Base-by-base conservation (phyloP, 2,113 vertebrate genomes). In the Trochalopteron elliotii region DNA sequence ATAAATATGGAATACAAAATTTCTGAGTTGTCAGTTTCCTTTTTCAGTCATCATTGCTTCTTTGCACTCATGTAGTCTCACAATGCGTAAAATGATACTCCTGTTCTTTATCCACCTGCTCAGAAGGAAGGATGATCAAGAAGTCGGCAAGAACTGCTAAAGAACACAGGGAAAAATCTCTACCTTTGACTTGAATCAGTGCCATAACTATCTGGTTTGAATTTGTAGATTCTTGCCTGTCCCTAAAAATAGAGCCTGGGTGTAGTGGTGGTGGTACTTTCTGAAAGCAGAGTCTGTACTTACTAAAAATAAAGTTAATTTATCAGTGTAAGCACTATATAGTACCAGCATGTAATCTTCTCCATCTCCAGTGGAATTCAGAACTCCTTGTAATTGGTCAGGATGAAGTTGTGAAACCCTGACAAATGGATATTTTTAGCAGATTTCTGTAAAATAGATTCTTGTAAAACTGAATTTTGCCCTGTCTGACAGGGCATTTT, bases 281-380 rank as follows among this genome's bases (percentile, higher is more conserved):
- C 74, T 87, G 68, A 87, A 92, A 94, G 85, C 16, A 81, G 63
- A 83, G 21, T 67, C 33, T 88, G 59, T 95, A 76, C 61, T 91
- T 96, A 64, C 82, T 94, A 94, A 93, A 95, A 93, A 86, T 77
- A 80, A 92, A 78, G 27, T 67, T 72, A 52, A 76, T 84, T 75
- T 89, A 45, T 85, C 59, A 89, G 11, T 63, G 31, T 77, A 83
- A 63, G 49, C 39, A 35, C 42, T 72, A 12, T 19, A 15, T 39
- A 90, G 33, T 89, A 81, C 40, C 33, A 75, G 30, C 55, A 77
- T 80, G 40, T 87, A 70, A 93, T 90, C 81, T 79, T 82, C 69
- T 68, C 20, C 45, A 65, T 90, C 59, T 83, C 9, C 39, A 67
- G 15, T 69, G n/a, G 45, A 85, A 92, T 87, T 80, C n/a, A 77